Conservation (phyloP, 2,888 invertebrate species). For the Theretra japonica region DNA sequence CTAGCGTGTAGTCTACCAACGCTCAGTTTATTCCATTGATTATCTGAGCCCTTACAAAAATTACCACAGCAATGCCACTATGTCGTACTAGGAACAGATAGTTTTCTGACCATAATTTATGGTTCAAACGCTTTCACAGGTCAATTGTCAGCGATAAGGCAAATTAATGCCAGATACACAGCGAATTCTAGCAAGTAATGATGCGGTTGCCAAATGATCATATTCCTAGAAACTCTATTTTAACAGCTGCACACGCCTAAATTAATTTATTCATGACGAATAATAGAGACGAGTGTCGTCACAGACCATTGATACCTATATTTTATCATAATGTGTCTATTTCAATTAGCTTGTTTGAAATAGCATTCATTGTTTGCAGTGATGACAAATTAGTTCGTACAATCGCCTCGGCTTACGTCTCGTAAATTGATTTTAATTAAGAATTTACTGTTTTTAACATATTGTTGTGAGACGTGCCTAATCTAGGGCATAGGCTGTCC, state of each 20-base stretch:
- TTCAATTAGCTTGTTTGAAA: neutral
- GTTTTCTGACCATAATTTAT: neutral
- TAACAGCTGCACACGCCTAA: constrained; percentile 33
- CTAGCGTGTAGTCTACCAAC: too few relatives aligned
- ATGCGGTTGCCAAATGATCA: constrained; percentile 43
- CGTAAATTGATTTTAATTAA: neutral
- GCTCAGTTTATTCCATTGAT: too few relatives aligned
- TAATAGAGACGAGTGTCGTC: neutral
- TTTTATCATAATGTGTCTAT: neutral
- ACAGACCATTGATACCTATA: neutral
- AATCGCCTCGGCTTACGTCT: neutral
- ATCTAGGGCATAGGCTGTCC: too few relatives aligned
- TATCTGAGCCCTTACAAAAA: neutral
- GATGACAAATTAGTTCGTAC: neutral
- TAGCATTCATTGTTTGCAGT: neutral
- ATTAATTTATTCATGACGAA: constrained; percentile 17
- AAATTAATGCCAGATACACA: constrained; percentile 23
- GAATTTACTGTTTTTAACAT: too few relatives aligned
- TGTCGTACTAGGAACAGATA: neutral
- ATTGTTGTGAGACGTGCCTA: too few relatives aligned
- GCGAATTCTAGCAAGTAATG: constrained; percentile 36
- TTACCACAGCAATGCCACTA: neutral
- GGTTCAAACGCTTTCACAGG: constrained; percentile 24
- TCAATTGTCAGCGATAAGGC: constrained; percentile 27
- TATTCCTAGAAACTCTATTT: constrained; percentile 42